Conservation (phyloP, 2,888 invertebrate genomes). For the Lasioglossum calceatum region DNA sequence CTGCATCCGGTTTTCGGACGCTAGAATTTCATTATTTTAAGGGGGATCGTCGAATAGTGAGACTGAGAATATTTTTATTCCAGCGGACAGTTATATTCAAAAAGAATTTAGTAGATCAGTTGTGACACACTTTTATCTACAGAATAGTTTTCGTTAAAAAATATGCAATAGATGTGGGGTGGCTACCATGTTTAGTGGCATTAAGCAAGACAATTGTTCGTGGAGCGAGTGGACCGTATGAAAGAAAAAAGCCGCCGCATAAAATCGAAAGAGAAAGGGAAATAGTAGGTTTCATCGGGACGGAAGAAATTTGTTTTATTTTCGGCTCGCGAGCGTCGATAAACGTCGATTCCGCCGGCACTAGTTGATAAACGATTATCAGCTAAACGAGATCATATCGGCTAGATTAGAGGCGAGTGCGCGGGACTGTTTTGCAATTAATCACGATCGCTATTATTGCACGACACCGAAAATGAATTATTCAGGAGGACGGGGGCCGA, state of each 20-base stretch:
- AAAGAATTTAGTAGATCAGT: no score
- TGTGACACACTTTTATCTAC: no score
- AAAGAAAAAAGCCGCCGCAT: background rate
- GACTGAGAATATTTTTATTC: no score
- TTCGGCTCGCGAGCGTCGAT: slow-evolving; percentile 27
- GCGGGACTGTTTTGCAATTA: slow-evolving; percentile 37
- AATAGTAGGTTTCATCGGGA: background rate
- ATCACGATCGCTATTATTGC: slow-evolving; percentile 41
- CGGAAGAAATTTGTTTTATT: slow-evolving; percentile 43
- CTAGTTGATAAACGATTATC: slow-evolving; percentile 50
- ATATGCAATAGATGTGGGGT: no score
- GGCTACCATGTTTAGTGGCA: background rate
- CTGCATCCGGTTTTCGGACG: no score
- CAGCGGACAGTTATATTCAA: no score
- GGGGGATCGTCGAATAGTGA: no score
- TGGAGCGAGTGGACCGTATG: background rate
- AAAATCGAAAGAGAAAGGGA: background rate
- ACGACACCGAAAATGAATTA: slow-evolving; percentile 42
- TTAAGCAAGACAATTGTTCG: background rate
- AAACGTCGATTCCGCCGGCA: slow-evolving; percentile 14
- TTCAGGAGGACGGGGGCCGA: slow-evolving; percentile 32
- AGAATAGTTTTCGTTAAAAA: no score
- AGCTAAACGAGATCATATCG: slow-evolving; percentile 38
- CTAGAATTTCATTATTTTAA: no score
- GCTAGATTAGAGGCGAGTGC: slow-evolving; percentile 36